Evolutionary conservation across 1,140 invertebrate species (phyloP).

Genomic region (Cotesia chilonis): DNA sequence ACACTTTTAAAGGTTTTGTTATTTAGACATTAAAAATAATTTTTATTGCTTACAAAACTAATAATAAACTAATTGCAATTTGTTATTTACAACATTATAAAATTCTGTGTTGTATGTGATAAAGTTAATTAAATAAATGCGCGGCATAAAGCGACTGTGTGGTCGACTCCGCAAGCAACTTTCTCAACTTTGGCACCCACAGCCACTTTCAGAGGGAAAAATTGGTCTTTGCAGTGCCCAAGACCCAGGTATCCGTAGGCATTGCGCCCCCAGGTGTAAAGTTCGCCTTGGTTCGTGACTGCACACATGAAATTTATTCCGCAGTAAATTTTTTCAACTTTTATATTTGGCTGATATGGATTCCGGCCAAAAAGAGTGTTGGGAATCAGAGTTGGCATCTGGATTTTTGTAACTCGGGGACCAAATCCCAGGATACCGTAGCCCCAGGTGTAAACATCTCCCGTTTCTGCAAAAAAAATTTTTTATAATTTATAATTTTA

Average conservation of each 20-base stretch:
- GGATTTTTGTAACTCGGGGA: conserved; percentile 74
- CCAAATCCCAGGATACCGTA: conserved; percentile 91
- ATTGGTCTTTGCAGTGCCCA: conserved; percentile 81
- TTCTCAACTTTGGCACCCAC: conserved; percentile 78
- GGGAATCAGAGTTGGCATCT: conserved; percentile 78
- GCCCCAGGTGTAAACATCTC: conserved; percentile 91
- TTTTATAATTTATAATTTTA: conserved; percentile 32
- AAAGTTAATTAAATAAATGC: conserved; percentile 67
- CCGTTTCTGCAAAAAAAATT: conserved; percentile 70
- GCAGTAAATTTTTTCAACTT: conserved; percentile 72
- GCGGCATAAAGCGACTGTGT: conserved; percentile 80
- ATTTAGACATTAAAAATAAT: background rate
- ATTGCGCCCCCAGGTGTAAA: conserved; percentile 93
- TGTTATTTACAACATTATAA: conserved; percentile 24
- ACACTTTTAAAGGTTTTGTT: background rate
- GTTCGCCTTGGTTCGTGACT: conserved; percentile 79
- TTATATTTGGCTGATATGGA: conserved; percentile 76
- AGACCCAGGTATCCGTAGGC: conserved; percentile 83
- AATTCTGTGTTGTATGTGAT: conserved; percentile 48
- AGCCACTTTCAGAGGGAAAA: conserved; percentile 86
- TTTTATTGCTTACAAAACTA: background rate
- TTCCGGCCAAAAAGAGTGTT: conserved; percentile 84
- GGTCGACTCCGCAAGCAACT: conserved; percentile 84
- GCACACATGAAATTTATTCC: conserved; percentile 85
- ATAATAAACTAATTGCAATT: too few species aligned